A percentile compares a stretch with the other conserved stretches of the same genome.
Conservation (phyloP, 2,797 vertebrate genomes). For the Acridotheres tristis region DNA sequence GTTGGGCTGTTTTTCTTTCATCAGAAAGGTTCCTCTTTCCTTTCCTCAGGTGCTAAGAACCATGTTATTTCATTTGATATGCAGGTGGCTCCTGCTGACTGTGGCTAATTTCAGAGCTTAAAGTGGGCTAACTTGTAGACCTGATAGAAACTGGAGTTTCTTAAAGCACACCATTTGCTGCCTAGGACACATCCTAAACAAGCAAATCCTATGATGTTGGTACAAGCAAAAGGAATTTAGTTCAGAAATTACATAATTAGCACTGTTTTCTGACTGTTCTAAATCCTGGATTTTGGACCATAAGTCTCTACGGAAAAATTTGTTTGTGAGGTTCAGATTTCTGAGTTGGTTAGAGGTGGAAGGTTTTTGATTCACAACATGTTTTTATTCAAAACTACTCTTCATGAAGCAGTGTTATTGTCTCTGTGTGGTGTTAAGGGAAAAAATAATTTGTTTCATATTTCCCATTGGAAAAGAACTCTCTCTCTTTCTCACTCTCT, state of each 20-base stretch:
- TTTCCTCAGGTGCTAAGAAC: not conserved
- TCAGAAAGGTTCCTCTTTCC: not conserved
- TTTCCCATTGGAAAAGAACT: not conserved
- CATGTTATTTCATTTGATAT: not conserved
- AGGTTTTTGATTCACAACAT: not conserved
- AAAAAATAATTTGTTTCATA: conserved; percentile 15
- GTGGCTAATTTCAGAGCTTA: not conserved
- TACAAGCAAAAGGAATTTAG: not conserved
- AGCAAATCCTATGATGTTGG: not conserved
- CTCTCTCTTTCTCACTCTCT: not conserved
- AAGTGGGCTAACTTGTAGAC: not conserved
- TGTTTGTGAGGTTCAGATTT: not conserved
- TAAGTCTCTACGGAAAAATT: not conserved
- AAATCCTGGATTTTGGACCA: not conserved
- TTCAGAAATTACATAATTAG: not conserved
- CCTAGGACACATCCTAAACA: not conserved
- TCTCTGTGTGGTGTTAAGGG: not conserved
- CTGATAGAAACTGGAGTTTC: not conserved
- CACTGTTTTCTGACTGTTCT: not conserved
- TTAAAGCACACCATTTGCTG: not conserved
- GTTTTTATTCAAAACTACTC: not conserved
- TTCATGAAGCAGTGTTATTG: not conserved
- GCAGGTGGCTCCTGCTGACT: not conserved
- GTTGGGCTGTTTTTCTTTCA: not conserved
- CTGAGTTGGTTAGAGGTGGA: not conserved